Percentiles rank a stretch among this genome's conserved stretches.
Conservation (phyloP, 1,140 invertebrate genomes). For the Linepithema humile region DNA sequence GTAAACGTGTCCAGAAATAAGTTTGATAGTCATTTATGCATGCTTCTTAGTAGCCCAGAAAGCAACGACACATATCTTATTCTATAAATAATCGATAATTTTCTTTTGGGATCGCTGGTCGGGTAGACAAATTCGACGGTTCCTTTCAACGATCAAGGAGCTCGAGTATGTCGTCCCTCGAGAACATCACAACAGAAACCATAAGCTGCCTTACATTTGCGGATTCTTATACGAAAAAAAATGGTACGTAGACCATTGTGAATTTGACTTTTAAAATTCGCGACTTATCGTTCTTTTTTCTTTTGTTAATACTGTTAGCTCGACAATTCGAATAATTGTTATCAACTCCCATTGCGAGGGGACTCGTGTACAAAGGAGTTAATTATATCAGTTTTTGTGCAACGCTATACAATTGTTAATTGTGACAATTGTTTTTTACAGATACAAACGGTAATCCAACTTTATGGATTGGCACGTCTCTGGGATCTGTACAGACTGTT, state of each 20-base stretch:
- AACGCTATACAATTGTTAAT: background rate
- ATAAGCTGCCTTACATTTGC: slow-evolving; percentile 98
- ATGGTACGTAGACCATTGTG: slow-evolving; percentile 87
- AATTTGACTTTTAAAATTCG: slow-evolving; percentile 34
- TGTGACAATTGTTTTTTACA: slow-evolving; percentile 82
- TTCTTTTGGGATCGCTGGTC: slow-evolving; percentile 87
- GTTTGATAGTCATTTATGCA: slow-evolving; percentile 63
- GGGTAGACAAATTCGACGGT: slow-evolving; percentile 97
- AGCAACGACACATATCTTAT: slow-evolving; percentile 54
- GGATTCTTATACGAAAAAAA: slow-evolving; percentile 97
- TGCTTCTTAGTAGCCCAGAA: slow-evolving; percentile 36
- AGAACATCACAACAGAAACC: slow-evolving; percentile 97
- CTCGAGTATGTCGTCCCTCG: slow-evolving; percentile 98
- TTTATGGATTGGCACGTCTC: slow-evolving; percentile 97
- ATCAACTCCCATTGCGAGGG: background rate
- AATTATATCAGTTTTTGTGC: background rate
- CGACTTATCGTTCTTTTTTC: slow-evolving; percentile 20
- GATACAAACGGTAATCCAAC: slow-evolving; percentile 93
- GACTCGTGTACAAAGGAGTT: background rate
- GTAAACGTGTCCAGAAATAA: slow-evolving; percentile 47
- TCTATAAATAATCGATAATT: slow-evolving; percentile 77
- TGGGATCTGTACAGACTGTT: slow-evolving; percentile 97
- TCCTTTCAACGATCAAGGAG: slow-evolving; percentile 97
- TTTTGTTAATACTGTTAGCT: slow-evolving; percentile 21
- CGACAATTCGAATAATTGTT: background rate